Evolutionary conservation across 2,888 invertebrate species (phyloP).

Genomic region (Ptilodon capucinus): DNA sequence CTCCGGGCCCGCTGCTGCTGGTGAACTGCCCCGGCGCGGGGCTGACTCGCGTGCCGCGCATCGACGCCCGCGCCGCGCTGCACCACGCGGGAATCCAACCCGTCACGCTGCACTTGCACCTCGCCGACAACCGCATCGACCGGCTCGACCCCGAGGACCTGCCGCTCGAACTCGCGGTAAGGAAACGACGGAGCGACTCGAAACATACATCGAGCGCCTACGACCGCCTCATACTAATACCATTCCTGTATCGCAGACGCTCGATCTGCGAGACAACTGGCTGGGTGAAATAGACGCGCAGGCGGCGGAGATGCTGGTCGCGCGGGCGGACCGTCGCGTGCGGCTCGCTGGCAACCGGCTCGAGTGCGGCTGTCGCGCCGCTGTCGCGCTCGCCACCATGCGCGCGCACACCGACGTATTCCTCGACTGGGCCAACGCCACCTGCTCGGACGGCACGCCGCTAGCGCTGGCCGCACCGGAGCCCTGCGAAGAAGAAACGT

Average conservation of each 20-base stretch:
- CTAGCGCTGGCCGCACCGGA: background rate
- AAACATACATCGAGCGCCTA: background rate
- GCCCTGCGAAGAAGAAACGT: background rate
- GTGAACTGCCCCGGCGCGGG: background rate
- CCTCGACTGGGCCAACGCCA: background rate
- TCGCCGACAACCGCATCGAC: background rate
- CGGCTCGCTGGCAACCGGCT: background rate
- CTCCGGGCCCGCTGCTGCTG: background rate
- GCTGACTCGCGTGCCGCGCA: background rate
- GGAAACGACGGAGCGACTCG: background rate
- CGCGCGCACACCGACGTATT: conserved; percentile 21
- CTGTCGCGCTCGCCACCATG: conserved; percentile 59
- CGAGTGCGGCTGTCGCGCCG: conserved; percentile 65
- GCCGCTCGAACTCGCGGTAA: background rate
- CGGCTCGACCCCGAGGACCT: background rate
- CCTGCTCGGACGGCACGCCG: background rate
- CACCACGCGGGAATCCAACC: background rate
- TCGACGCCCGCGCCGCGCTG: background rate
- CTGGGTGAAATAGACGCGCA: no score
- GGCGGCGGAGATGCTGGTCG: background rate
- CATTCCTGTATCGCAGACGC: background rate
- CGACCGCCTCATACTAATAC: background rate
- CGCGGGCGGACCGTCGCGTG: background rate
- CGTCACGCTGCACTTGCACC: background rate
- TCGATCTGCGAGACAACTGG: background rate